phyloP scores from a whole-genome alignment of 2,888 invertebrate genomes.

The Pegoplata infirma region DNA sequence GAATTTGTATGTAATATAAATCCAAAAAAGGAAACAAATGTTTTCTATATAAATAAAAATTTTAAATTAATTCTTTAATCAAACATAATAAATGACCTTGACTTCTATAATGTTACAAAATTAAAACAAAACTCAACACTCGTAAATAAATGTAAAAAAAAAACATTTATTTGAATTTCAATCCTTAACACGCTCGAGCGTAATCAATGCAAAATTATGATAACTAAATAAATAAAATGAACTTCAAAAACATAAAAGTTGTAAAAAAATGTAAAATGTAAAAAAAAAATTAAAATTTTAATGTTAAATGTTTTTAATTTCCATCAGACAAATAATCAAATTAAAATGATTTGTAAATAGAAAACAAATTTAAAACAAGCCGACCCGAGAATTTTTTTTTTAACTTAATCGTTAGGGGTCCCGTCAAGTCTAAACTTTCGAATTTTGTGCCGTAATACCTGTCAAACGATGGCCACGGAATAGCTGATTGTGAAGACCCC shows the following conservation, averaged over 20 bases:
- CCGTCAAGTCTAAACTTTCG: no score
- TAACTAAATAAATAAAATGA: not conserved
- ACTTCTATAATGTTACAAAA: not conserved
- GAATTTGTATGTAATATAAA: conserved; percentile 4
- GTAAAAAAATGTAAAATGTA: not conserved
- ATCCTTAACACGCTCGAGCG: not conserved
- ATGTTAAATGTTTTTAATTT: no score
- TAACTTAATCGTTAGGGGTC: no score
- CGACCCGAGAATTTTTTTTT: no score
- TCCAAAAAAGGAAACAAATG: conserved; percentile 3
- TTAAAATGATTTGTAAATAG: no score
- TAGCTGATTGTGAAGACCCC: no score
- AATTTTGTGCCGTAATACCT: no score
- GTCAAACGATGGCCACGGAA: no score
- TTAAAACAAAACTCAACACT: not conserved
- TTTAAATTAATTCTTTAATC: not conserved
- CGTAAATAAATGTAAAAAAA: no score
- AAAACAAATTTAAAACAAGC: no score
- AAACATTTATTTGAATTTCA: not conserved
- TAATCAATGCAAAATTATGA: not conserved
- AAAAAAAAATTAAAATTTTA: not conserved
- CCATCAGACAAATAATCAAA: no score
- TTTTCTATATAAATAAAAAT: conserved; percentile 2
- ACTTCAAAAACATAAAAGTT: not conserved
- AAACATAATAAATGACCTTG: not conserved